Percentiles rank a stretch among this genome's conserved stretches.
Conservation (phyloP, 1,140 invertebrate species). For the Globodera rostochiensis region DNA sequence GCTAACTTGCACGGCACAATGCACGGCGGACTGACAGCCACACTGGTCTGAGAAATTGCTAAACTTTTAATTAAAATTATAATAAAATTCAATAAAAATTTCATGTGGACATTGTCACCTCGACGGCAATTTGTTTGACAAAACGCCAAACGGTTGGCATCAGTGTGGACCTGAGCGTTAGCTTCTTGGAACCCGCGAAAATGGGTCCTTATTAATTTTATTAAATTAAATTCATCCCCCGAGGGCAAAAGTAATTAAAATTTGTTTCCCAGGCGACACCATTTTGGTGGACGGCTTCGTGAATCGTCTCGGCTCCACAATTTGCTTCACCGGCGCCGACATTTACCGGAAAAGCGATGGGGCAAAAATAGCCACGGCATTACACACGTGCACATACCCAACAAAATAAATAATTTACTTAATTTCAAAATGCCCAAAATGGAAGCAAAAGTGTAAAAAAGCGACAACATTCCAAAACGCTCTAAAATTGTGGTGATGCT, state of each 20-base stretch:
- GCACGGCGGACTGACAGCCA: conserved; percentile 26
- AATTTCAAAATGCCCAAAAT: no score
- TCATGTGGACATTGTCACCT: conserved; percentile 18
- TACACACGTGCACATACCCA: conserved; percentile 28
- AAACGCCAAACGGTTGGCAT: conserved; percentile 5
- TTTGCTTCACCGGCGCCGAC: conserved; percentile 24
- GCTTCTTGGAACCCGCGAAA: conserved; percentile 26
- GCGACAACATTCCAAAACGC: no score
- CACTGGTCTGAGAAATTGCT: background rate
- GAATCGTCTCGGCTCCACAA: background rate
- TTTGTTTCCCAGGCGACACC: conserved; percentile 8
- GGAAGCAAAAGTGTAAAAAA: no score
- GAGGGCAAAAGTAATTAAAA: background rate
- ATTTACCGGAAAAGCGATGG: conserved; percentile 25
- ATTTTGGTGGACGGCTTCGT: conserved; percentile 29
- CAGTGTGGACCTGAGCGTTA: conserved; percentile 18
- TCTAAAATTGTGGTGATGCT: background rate
- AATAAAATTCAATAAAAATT: background rate
- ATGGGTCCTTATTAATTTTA: background rate
- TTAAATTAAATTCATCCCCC: background rate
- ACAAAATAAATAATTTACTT: background rate
- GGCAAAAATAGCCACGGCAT: conserved; percentile 11
- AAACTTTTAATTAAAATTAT: background rate
- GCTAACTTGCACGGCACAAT: conserved; percentile 18
- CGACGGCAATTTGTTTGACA: conserved; percentile 20